Percentiles rank a stretch among this genome's conserved stretches.
Evolutionary conservation across 2,797 vertebrate genomes (phyloP).

Genomic region (Enoplosus armatus): DNA sequence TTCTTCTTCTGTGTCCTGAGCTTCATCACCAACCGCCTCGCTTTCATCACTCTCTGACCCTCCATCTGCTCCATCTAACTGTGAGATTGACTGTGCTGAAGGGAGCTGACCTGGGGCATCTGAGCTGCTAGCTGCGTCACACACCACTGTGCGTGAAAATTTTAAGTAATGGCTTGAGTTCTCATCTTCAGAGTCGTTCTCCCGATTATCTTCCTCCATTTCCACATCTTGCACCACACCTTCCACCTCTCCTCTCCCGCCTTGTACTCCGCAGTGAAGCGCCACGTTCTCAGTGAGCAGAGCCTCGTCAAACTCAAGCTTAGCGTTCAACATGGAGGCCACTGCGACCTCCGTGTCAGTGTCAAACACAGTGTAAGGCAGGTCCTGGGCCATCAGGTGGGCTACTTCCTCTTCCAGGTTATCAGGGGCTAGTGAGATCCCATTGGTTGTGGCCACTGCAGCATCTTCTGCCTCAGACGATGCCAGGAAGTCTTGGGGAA

Average conservation of each 20-base stretch:
- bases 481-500: constrained; percentile 82
- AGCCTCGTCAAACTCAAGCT: constrained; percentile 90
- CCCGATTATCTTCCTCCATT: constrained; percentile 36
- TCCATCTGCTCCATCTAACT: constrained; percentile 91
- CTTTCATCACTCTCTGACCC: constrained; percentile 89
- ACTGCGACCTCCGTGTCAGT: constrained; percentile 86
- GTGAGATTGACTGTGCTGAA: constrained; percentile 84
- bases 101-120: constrained; percentile 54
- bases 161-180: constrained; percentile 83
- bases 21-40: constrained; percentile 67
- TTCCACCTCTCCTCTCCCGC: constrained; percentile 59
- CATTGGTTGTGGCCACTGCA: constrained; percentile 77
- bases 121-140: constrained; percentile 73
- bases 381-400: constrained; percentile 81
- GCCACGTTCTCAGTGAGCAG: constrained; percentile 86
- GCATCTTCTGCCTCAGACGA: constrained; percentile 83
- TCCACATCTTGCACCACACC: constrained; percentile 43
- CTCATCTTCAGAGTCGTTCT: constrained; percentile 78
- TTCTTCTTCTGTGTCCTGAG: constrained; percentile 33
- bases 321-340: constrained; percentile 87
- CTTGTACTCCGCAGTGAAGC: constrained; percentile 75
- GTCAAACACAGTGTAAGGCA: constrained; percentile 84
- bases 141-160: constrained; percentile 88
- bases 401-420: constrained; percentile 79
- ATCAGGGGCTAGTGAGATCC: constrained; percentile 76